A percentile compares a stretch with the other conserved stretches of the same genome.
Conservation (phyloP, 1,140 invertebrate genomes). For the Hycleus cichorii region DNA sequence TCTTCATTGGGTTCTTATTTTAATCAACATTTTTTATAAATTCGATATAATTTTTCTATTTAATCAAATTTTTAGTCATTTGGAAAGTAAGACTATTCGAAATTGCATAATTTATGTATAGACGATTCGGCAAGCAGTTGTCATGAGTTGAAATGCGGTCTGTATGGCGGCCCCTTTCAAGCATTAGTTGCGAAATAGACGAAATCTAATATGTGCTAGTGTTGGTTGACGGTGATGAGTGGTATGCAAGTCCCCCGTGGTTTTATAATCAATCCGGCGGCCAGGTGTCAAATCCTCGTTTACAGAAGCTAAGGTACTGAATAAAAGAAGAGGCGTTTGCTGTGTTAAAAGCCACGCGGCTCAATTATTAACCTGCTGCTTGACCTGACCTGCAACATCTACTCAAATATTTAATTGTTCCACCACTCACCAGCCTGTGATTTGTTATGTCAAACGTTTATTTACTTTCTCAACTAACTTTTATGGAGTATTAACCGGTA, state of each 20-base stretch:
- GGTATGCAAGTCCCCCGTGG: conserved; percentile 29
- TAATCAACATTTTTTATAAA: no score
- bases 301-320: conserved; percentile 39
- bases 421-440: conserved; percentile 38
- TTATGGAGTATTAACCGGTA: neutral
- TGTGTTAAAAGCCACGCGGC: conserved; percentile 41
- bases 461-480: conserved; percentile 27
- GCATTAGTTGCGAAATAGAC: no score
- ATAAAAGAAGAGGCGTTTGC: conserved; percentile 41
- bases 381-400: conserved; percentile 37
- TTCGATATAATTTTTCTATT: no score
- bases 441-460: conserved; percentile 42
- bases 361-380: conserved; percentile 42
- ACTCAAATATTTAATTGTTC: conserved; percentile 43
- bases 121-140: neutral
- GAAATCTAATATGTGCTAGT: no score
- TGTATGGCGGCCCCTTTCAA: no score
- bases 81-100: no score
- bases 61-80: no score
- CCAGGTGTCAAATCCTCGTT: conserved; percentile 41
- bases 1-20: no score
- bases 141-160: neutral
- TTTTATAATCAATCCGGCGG: conserved; percentile 40
- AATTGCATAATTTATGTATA: no score
- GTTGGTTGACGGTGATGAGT: conserved; percentile 20